Conservation (phyloP, 1,140 invertebrate genomes). For the Caenorhabditis remanei region DNA sequence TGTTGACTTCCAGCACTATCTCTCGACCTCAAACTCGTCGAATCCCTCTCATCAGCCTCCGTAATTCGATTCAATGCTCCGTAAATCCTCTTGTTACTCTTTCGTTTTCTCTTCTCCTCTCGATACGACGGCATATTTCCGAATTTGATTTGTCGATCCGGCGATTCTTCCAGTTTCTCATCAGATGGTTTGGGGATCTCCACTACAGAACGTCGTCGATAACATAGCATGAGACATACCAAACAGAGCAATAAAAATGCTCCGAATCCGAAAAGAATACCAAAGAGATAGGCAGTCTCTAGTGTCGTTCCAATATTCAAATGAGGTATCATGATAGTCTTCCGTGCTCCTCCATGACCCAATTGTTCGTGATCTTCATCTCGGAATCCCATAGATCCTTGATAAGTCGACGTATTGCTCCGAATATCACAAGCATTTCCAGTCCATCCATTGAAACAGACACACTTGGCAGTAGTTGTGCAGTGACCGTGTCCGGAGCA, state of each 20-base stretch:
- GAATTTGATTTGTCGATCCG: constrained; percentile 74
- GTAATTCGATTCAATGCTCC: constrained; percentile 76
- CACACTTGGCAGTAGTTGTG: constrained; percentile 91
- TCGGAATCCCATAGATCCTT: constrained; percentile 60
- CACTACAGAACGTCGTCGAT: constrained; percentile 63
- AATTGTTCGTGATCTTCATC: background rate
- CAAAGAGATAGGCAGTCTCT: constrained; percentile 74
- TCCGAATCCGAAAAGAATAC: constrained; percentile 73
- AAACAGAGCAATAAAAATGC: constrained; percentile 72
- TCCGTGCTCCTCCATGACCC: background rate
- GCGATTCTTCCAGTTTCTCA: constrained; percentile 58
- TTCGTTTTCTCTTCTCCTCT: constrained; percentile 76
- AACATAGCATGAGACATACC: constrained; percentile 74
- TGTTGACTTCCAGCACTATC: constrained; percentile 60
- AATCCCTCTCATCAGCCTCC: constrained; percentile 75
- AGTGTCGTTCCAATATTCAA: constrained; percentile 65
- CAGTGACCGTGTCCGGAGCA: constrained; percentile 94
- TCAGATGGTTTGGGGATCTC: constrained; percentile 60
- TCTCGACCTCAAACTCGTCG: constrained; percentile 65
- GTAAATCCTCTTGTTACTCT: constrained; percentile 77
- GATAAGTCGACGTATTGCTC: constrained; percentile 64
- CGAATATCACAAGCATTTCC: constrained; percentile 87
- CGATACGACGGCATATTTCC: constrained; percentile 75
- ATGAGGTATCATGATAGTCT: constrained; percentile 64
- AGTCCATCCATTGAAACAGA: constrained; percentile 89